Percentiles rank a stretch among this genome's conserved stretches.
These are phyloP conservation scores for Oncorhynchus kisutch DNA, from an alignment of 2,113 vertebrate species.

Conservation along the genomic window DNA sequence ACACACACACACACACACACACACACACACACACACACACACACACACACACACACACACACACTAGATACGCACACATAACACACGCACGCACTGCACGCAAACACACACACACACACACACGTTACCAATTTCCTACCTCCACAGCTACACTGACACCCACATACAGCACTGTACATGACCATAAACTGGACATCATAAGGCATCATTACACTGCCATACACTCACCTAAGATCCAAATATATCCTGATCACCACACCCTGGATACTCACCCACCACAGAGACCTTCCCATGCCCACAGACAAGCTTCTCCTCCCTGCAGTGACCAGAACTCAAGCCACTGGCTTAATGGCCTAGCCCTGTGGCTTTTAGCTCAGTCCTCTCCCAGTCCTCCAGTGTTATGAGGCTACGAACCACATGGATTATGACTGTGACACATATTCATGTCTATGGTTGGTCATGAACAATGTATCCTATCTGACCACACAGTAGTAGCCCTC, in stretches of 20 bases:
- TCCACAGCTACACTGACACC: background rate
- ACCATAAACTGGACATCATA: background rate
- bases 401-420: conserved; percentile 7
- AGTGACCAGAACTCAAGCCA: conserved; percentile 20
- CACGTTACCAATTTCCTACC: background rate
- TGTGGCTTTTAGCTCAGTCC: background rate
- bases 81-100: too few relatives aligned
- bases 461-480: background rate
- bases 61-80: too few relatives aligned
- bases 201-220: conserved; percentile 39
- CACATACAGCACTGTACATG: background rate
- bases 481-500: background rate
- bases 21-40: background rate
- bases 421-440: background rate
- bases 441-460: background rate
- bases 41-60: too few relatives aligned
- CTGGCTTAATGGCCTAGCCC: conserved; percentile 3
- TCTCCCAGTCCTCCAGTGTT: background rate
- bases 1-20: background rate
- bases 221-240: conserved; percentile 24
- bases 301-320: conserved; percentile 44
- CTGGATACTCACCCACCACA: conserved; percentile 41
- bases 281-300: conserved; percentile 8
- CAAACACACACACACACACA: too few relatives aligned
- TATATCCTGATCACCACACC: conserved; percentile 56